Base-by-base conservation (phyloP, 2,888 invertebrate species). In the Cheilosia vernalis region DNA sequence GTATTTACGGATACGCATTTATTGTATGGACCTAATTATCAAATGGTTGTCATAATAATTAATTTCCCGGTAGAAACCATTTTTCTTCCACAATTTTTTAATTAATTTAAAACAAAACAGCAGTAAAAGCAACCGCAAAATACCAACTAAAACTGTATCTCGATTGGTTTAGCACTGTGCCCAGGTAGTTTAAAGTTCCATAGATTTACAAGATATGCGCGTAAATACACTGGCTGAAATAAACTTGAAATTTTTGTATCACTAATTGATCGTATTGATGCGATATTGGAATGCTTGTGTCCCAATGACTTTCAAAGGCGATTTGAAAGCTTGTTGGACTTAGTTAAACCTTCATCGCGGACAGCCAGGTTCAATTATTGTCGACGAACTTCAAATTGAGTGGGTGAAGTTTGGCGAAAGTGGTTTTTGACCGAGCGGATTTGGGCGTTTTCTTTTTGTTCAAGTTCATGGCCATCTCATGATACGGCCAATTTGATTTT, bases 401-500 rank as follows among this genome's bases (percentile, higher is more conserved):
- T 64, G 49, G 64, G 47, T 37, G 60, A 51, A 17, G 30, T 61
- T 21, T 21, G 6, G 15, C 19, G 60, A 47, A 42, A 27, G 37
- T 40, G 37, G 10, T 19, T 70, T 51, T 21, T 24, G 37, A 0
- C 40, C 27, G 17, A 55, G 27, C 53, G 37, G 5, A 17, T n/a
- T 72, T 73, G 42, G 27, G 61, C 53, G 72, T 61, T 49, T 51
- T 51, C 49, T 60, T 24, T 27, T 53, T 66, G 21, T 53, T 60
- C 61, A 73, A 73, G 72, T 73, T 73, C 72, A 73, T 42, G 42
- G 53, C 37, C 37, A 37, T 13, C 13, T 63, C 72, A 21, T 53
- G 61, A 60, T 40, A 72, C 9, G 17, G 47, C 9, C 60, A 72
- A 72, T 72, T 60, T 49, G 42, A 60, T 60, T 72, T 61, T 61